Conservation (phyloP, 1,140 invertebrate genomes). For the Pseudomyrmex cubaensis region DNA sequence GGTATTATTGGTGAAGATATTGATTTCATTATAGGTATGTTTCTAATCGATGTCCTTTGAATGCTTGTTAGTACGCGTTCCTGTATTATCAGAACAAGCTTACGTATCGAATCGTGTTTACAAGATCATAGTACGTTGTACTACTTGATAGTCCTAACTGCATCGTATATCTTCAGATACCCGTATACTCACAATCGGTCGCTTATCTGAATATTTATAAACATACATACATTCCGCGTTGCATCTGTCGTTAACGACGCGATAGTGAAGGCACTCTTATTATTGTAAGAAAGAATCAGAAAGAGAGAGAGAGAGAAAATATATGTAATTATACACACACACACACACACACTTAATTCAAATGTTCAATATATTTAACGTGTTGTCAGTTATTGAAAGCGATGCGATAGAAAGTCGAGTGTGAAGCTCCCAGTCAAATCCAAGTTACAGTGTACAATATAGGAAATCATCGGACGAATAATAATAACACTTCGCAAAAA, state of each 20-base stretch:
- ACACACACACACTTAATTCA: neutral
- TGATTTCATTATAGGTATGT: neutral
- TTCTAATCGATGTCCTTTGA: slow-evolving; percentile 31
- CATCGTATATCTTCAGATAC: slow-evolving; percentile 38
- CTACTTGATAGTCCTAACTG: slow-evolving; percentile 39
- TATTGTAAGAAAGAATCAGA: neutral
- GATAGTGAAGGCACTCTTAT: neutral
- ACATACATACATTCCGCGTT: slow-evolving; percentile 40
- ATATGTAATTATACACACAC: neutral
- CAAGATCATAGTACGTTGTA: slow-evolving; percentile 49
- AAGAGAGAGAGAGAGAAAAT: neutral
- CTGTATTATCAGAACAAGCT: slow-evolving; percentile 33
- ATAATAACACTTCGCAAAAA: slow-evolving; percentile 1
- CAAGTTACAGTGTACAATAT: neutral
- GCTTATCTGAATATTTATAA: slow-evolving; percentile 56
- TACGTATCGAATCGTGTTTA: slow-evolving; percentile 41
- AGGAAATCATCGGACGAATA: neutral
- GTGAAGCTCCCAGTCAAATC: neutral
- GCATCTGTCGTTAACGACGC: neutral
- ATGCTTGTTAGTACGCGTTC: slow-evolving; percentile 1
- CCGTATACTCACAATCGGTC: slow-evolving; percentile 1
- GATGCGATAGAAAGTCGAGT: neutral
- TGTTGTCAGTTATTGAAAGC: neutral
- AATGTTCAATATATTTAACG: neutral
- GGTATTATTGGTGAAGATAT: neutral